A percentile compares a stretch with the other conserved stretches of the same genome.
Evolutionary conservation across 2,888 invertebrate genomes (phyloP).

Genomic region (Smittia aterrima): DNA sequence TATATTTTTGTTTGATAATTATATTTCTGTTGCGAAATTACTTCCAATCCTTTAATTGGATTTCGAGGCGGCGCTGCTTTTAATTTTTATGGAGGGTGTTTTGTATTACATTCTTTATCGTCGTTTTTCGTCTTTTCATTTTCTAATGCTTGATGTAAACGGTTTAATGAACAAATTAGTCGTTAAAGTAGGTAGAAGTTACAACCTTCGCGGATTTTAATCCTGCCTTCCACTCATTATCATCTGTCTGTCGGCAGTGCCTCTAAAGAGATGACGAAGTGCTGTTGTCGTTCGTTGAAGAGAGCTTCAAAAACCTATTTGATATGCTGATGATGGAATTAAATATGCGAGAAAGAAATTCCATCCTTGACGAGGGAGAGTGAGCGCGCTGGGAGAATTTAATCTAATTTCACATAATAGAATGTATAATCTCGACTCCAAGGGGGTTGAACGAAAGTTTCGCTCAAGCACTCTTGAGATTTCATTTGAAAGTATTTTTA

Average conservation of each 20-base stretch:
- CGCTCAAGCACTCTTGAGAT: slow-evolving; percentile 21
- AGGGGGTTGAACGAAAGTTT: not conserved
- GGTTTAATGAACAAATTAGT: slow-evolving; percentile 3
- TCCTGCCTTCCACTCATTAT: not conserved
- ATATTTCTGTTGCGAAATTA: not conserved
- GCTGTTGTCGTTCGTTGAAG: not conserved
- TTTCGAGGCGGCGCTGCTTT: not conserved
- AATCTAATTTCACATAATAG: slow-evolving; percentile 36
- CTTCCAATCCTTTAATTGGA: not conserved
- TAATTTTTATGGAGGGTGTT: slow-evolving; percentile 1
- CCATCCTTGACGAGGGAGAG: not conserved
- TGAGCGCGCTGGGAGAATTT: not conserved
- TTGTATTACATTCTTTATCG: not conserved
- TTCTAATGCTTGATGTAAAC: not conserved
- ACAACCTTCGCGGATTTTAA: too few species aligned
- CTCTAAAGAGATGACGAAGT: not conserved
- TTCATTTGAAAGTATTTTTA: slow-evolving; percentile 28
- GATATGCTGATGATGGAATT: not conserved
- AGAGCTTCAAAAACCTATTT: not conserved
- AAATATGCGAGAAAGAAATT: slow-evolving; percentile 20
- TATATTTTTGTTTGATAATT: not conserved
- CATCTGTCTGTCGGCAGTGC: not conserved
- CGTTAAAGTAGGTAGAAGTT: not conserved
- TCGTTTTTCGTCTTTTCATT: not conserved
- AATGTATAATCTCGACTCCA: slow-evolving; percentile 25